Evolutionary conservation across 2,797 vertebrate species (phyloP).

Genomic region (Distichodus sexfasciatus): DNA sequence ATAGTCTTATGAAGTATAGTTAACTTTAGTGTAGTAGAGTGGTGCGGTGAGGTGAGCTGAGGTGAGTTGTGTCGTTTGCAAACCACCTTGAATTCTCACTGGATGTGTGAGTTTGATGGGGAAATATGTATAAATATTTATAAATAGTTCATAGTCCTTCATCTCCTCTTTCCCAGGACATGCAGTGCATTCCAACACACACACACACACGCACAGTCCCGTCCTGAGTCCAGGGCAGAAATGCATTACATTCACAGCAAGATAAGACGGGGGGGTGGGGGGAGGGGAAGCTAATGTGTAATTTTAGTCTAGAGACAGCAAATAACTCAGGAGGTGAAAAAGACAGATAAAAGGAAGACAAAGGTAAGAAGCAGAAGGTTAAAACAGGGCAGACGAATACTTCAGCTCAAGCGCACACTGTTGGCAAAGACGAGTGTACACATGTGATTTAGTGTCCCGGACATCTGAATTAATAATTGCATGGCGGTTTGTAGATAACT

Average conservation of each 20-base stretch:
- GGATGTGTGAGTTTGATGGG: conserved; percentile 5
- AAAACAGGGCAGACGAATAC: background rate
- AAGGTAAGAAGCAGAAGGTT: background rate
- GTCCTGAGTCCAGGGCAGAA: background rate
- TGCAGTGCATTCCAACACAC: conserved; percentile 11
- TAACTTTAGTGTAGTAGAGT: background rate
- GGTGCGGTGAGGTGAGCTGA: too few relatives aligned
- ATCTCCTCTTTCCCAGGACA: conserved; percentile 31
- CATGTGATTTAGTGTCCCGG: conserved; percentile 18
- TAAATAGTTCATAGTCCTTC: conserved; percentile 53
- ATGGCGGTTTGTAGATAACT: background rate
- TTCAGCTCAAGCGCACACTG: background rate
- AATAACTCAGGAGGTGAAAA: background rate
- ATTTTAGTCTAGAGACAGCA: background rate
- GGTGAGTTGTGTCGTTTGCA: background rate
- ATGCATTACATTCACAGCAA: conserved; percentile 1
- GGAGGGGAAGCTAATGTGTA: background rate
- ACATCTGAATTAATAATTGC: conserved; percentile 22
- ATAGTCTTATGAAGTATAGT: too few relatives aligned
- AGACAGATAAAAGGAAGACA: conserved; percentile 2
- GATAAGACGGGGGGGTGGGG: background rate
- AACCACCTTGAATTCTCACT: background rate
- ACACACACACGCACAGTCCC: background rate
- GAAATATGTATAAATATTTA: conserved; percentile 26
- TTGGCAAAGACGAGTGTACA: background rate